Evolutionary conservation across 2,797 vertebrate species (phyloP).

Genomic region (Sebastes reedi): DNA sequence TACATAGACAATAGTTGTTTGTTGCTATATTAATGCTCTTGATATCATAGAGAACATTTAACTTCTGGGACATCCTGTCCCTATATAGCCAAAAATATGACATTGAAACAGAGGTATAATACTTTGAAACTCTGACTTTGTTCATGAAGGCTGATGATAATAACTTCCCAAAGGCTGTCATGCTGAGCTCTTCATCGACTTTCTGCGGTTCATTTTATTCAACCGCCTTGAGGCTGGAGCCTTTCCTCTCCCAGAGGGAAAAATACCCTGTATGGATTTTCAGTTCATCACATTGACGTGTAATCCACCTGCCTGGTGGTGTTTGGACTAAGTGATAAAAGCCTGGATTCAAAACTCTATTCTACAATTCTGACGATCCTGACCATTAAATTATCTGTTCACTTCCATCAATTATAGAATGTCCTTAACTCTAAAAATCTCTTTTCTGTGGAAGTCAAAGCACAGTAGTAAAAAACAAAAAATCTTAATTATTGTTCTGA

Average conservation of each 20-base stretch:
- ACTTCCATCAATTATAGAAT: not conserved
- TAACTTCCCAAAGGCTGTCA: not conserved
- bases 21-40: too few species aligned
- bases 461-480: not conserved
- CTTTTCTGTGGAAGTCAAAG: not conserved
- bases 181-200: not conserved
- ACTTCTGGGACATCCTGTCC: too few species aligned
- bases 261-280: not conserved
- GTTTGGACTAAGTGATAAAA: not conserved
- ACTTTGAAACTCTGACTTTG: not conserved
- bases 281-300: not conserved
- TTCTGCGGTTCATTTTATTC: not conserved
- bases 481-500: not conserved
- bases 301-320: not conserved
- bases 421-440: not conserved
- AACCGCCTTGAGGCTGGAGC: not conserved
- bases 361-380: not conserved
- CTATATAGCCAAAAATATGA: not conserved
- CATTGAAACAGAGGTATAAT: not conserved
- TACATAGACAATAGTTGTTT: too few species aligned
- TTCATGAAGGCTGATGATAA: not conserved
- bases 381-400: not conserved
- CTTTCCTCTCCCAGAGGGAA: not conserved
- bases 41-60: too few species aligned
- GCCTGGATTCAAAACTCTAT: not conserved